A percentile compares a stretch with the other conserved stretches of the same genome.
These are phyloP conservation scores for Ctenoplectra terminalis DNA, from an alignment of 1,140 invertebrate species.

Conservation along the genomic window DNA sequence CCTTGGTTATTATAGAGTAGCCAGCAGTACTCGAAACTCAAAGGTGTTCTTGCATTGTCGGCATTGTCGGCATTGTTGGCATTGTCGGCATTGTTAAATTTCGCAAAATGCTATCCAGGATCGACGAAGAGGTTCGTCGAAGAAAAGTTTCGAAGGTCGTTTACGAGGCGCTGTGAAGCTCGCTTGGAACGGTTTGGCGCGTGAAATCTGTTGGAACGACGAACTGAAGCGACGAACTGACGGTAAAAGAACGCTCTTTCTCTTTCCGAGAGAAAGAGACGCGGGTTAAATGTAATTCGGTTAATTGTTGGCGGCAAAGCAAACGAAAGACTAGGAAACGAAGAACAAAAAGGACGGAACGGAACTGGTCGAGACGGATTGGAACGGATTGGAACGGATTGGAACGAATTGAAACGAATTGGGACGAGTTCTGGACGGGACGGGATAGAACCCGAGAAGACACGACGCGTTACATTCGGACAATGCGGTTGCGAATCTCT, in stretches of 20 bases:
- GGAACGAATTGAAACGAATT: no score
- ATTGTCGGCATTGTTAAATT: no score
- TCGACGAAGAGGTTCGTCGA: background rate
- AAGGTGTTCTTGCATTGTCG: background rate
- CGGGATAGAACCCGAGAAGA: background rate
- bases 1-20: slow-evolving; percentile 27
- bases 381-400: no score
- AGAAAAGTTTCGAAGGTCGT: no score
- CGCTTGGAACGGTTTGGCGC: no score
- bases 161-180: no score
- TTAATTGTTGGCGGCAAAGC: slow-evolving; percentile 37
- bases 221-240: background rate
- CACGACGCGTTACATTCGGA: slow-evolving; percentile 26
- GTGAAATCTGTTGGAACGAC: no score
- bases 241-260: background rate
- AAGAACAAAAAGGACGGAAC: background rate
- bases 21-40: slow-evolving; percentile 20
- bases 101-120: slow-evolving; percentile 9
- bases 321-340: slow-evolving; percentile 3
- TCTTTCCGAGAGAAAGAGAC: no score
- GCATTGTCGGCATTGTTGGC: slow-evolving; percentile 5
- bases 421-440: background rate
- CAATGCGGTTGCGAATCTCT: slow-evolving; percentile 42
- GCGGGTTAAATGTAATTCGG: background rate
- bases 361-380: no score